Base-by-base conservation (phyloP, 1,140 invertebrate genomes). In the Drosophila ambigua region DNA sequence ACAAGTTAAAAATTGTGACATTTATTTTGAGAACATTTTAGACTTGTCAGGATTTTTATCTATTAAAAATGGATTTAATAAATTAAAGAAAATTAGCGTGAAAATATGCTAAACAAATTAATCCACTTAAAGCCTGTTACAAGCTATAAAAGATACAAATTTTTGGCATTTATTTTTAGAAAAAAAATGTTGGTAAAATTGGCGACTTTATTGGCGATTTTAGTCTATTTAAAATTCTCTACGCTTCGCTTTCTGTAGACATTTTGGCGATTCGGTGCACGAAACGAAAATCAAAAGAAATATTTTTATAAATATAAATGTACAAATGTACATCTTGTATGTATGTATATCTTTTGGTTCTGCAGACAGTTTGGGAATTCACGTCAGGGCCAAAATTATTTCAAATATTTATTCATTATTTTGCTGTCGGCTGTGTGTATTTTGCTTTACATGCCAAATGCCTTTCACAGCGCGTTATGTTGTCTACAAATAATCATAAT, bases 331-430 rank as follows among this genome's bases (percentile, higher is more conserved):
- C 63, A 68, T 74, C n/a, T 74, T 74, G 2, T 62, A 45, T 54
- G 9, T 48, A 31, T 63, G 39, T 55, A 2, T 41, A 9, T 55
- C 39, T 67, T 54, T 72, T 57, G 66, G 49, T 65, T 61, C 53
- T 66, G 83, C 72, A 87, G 82, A 87, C 82, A 87, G 74, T 79
- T 87, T 82, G 82, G 82, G 71, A 79, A 82, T 88, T 87, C 83
- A 77, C 78, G 72, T 88, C 79, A 82, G 62, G 79, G 83, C 55
- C 71, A 82, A 79, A 80, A 85, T 74, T 60, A 81, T 81, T 85
- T 80, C 41, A 81, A 82, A 87, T 78, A 82, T 75, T 72, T 78
- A 50, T 78, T 71, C 49, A 69, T 75, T 87, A 81, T 71, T 61
- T 72, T 24, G 23, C 66, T 57, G 55, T 57, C 55, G 31, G 41